Base-by-base conservation (phyloP, 2,888 invertebrate species). In the Pyrochroa serraticornis region DNA sequence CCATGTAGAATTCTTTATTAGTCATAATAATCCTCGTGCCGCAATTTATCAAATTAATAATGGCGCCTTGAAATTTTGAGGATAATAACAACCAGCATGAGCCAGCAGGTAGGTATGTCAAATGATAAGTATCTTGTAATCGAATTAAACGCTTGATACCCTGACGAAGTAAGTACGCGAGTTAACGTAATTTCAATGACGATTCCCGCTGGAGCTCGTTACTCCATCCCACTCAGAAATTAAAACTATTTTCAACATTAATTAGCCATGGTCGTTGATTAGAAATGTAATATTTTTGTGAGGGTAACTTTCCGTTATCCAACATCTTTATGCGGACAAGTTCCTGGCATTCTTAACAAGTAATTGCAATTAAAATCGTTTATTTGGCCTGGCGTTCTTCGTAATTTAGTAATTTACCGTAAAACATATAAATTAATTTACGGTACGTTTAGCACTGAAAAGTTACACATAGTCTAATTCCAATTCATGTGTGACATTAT, bases 261-360 rank as follows among this genome's bases (percentile, higher is more conserved):
- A 59, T 59, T 59, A 59, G 59, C 33, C 22, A 54, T 55, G 59
- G 59, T 59, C 37, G 44, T 34, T 55, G 59, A 55, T 59, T 50
- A 59, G 53, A 58, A 54, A 53, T 48, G 50, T 47, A 50, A 49
- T 38, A 42, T 51, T 46, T 44, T 39, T 47, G 32, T 14, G 33
- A 12, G 48, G 42, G 41, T 36, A 48, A 46, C 54, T 54, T 49
- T 50, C 56, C 56, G 56, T 56, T 56, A 55, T 41, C 41, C 39
- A 39, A 54, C 42, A 42, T 54, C 22, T 22, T 22, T 22, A 22
- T 22, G 22, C 22, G 3, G 22, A 22, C 22, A 22, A 22, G 22
- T 22, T 22, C 22, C 22, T 22, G 22, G 22, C 22, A 22, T 54
- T 54, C 45, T 22, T 32, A 13, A 44, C 52, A 54, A 38, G 47